These are phyloP conservation scores for Hydropsyche betteni DNA, from an alignment of 2,888 invertebrate species.

Conservation along the genomic window DNA sequence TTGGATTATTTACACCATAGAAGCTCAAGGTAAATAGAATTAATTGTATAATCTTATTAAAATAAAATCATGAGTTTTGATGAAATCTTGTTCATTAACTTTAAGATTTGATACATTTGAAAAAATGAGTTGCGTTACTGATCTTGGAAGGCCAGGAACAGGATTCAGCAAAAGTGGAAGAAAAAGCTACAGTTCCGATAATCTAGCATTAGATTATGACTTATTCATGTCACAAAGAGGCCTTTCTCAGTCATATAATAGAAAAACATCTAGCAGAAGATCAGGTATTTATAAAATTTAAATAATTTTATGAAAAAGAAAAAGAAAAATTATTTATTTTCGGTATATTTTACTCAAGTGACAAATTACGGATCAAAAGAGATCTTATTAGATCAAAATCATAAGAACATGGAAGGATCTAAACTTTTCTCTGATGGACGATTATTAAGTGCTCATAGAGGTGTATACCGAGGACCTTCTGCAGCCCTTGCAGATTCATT, in stretches of 20 bases:
- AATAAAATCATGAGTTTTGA: background rate
- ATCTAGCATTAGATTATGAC: conserved; percentile 80
- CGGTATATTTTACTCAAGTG: conserved; percentile 36
- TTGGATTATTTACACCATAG: conserved; percentile 47
- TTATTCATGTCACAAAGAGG: conserved; percentile 68
- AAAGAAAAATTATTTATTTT: conserved; percentile 1
- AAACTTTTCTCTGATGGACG: conserved; percentile 84
- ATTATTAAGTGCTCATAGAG: conserved; percentile 55
- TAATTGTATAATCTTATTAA: background rate
- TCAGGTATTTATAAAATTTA: conserved; percentile 56
- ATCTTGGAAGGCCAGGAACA: conserved; percentile 44
- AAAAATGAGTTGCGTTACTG: conserved; percentile 49
- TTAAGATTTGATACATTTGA: conserved; percentile 50
- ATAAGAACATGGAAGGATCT: conserved; percentile 86
- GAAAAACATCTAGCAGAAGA: conserved; percentile 61
- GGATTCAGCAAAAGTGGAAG: conserved; percentile 43
- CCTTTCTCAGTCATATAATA: conserved; percentile 52
- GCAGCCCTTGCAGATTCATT: conserved; percentile 61
- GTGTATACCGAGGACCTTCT: conserved; percentile 50
- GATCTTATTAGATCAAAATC: conserved; percentile 39
- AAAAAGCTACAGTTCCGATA: conserved; percentile 64
- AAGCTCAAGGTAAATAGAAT: conserved; percentile 44
- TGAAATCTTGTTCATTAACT: background rate
- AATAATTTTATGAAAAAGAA: background rate
- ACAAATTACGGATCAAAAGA: conserved; percentile 47